These are phyloP conservation scores for Peromyscus eremicus DNA, from an alignment of 2,797 vertebrate species.

Conservation along the genomic window DNA sequence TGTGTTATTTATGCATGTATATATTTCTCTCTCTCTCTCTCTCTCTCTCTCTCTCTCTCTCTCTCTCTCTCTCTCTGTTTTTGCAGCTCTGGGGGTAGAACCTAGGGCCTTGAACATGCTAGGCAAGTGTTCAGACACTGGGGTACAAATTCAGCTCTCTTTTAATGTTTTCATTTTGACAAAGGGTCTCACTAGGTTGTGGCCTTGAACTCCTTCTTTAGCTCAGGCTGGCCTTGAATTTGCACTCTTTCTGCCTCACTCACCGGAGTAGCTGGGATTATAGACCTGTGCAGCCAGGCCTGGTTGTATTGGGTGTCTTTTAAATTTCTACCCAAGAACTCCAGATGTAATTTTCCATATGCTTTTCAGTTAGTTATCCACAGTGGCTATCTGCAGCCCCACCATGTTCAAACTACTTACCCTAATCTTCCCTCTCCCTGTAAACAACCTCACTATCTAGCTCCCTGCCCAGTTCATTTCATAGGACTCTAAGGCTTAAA, in stretches of 20 bases:
- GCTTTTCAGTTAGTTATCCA: background rate
- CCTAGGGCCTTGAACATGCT: background rate
- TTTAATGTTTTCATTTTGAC: background rate
- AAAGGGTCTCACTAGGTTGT: background rate
- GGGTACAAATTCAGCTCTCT: background rate
- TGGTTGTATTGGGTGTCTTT: background rate
- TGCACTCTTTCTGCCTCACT: background rate
- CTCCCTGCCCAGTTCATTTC: background rate
- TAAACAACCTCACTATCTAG: background rate
- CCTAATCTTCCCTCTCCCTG: background rate
- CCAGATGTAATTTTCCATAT: background rate
- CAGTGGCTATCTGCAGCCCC: background rate
- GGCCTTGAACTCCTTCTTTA: background rate
- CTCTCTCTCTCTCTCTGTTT: too few species aligned
- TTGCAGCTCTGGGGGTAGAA: background rate
- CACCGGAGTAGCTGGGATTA: background rate
- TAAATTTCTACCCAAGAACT: constrained; percentile 42
- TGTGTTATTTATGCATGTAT: background rate
- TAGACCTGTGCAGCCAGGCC: background rate
- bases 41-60: too few species aligned
- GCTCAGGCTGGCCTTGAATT: background rate
- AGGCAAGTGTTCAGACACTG: background rate
- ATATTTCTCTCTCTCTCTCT: too few species aligned
- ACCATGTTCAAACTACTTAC: background rate
- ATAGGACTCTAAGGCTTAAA: background rate